Percentiles rank a stretch among this genome's conserved stretches.
These are phyloP conservation scores for Cryptus armator DNA, from an alignment of 2,888 invertebrate species.

Conservation along the genomic window DNA sequence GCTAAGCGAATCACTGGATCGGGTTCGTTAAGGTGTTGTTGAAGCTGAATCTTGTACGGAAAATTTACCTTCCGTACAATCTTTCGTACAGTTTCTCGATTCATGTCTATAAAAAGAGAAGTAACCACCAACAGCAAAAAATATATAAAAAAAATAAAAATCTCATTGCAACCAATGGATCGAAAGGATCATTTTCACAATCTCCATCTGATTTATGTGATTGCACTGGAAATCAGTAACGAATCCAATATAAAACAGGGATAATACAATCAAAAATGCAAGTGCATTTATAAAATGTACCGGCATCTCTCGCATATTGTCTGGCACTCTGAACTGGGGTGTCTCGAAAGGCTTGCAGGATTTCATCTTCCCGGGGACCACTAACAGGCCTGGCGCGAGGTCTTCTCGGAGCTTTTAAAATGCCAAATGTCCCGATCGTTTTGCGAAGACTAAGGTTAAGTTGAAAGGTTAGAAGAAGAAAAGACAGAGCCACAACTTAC, in stretches of 20 bases:
- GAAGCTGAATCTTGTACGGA: neutral
- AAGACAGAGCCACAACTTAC: too few species aligned
- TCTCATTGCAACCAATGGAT: too few species aligned
- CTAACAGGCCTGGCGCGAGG: slow-evolving; percentile 4
- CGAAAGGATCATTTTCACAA: too few species aligned
- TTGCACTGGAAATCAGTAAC: too few species aligned
- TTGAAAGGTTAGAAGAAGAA: too few species aligned
- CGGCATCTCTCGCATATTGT: neutral
- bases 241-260: too few species aligned
- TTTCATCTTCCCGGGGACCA: neutral
- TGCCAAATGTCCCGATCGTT: neutral
- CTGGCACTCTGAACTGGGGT: slow-evolving; percentile 6
- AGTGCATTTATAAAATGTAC: neutral
- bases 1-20: neutral
- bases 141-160: too few species aligned
- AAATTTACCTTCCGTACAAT: too few species aligned
- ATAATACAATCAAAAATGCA: too few species aligned
- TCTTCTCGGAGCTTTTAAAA: slow-evolving; percentile 3
- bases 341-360: neutral
- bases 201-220: too few species aligned
- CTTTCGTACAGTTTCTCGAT: neutral
- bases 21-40: neutral
- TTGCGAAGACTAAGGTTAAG: too few species aligned
- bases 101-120: neutral
- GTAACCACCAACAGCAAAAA: too few species aligned